Conservation (phyloP, 2,113 vertebrate genomes). For the Lanius collurio region DNA sequence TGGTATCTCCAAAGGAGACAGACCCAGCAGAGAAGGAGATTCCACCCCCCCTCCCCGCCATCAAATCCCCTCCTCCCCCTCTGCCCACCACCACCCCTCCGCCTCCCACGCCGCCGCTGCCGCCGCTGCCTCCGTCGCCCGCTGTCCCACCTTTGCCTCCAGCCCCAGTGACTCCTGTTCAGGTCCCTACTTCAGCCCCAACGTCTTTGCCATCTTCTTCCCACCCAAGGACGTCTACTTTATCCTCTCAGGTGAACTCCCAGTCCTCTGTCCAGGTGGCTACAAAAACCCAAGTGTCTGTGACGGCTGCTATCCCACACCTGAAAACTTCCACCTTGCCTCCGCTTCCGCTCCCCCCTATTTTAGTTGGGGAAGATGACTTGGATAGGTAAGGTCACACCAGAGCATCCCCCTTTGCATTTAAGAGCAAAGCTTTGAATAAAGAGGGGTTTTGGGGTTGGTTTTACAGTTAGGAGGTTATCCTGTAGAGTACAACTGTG, state of each 20-base stretch:
- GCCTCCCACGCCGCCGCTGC: conserved; percentile 72
- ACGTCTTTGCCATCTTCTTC: conserved; percentile 64
- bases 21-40: conserved; percentile 73
- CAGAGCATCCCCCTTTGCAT: not conserved
- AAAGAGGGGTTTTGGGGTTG: not conserved
- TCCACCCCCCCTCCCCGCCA: conserved; percentile 69
- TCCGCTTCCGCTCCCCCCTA: conserved; percentile 90
- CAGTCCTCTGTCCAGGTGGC: conserved; percentile 78
- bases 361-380: conserved; percentile 88
- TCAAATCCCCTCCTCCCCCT: conserved; percentile 76
- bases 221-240: conserved; percentile 76
- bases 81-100: conserved; percentile 80
- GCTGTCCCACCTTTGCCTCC: conserved; percentile 67
- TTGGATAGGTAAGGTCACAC: conserved; percentile 87
- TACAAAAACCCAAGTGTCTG: conserved; percentile 75
- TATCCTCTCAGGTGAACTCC: conserved; percentile 82
- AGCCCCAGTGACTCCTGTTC: conserved; percentile 52
- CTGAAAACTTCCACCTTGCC: conserved; percentile 96
- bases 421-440: not conserved
- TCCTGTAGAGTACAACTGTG: not conserved
- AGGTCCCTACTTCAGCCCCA: conserved; percentile 61
- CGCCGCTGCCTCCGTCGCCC: conserved; percentile 74
- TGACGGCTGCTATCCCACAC: conserved; percentile 80
- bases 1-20: conserved; percentile 71
- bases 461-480: not conserved